Percentiles rank a stretch among this genome's conserved stretches.
Conservation (phyloP, 2,797 vertebrate genomes). For the Acropternis orthonyx region DNA sequence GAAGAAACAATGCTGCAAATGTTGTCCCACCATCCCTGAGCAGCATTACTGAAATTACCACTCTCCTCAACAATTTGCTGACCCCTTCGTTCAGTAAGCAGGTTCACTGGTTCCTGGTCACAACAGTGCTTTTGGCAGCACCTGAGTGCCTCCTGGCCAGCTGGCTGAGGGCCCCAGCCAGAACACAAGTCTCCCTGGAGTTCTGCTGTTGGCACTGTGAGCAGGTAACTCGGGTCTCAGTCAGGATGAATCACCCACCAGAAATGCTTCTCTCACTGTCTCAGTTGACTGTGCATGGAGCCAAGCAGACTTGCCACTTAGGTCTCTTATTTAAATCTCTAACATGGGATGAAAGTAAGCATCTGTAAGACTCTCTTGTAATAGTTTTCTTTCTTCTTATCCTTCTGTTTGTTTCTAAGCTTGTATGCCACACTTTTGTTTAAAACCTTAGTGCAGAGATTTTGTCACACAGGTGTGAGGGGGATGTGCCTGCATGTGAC, state of each 20-base stretch:
- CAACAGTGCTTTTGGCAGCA: not conserved
- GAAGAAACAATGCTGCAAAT: not conserved
- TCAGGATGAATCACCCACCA: slow-evolving; percentile 1
- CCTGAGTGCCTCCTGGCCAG: not conserved
- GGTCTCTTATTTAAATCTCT: not conserved
- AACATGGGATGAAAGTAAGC: not conserved
- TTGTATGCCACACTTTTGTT: not conserved
- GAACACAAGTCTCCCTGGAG: not conserved
- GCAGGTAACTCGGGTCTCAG: not conserved
- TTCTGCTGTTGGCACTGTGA: not conserved
- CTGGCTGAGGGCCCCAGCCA: not conserved
- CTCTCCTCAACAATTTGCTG: not conserved
- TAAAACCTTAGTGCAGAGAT: not conserved
- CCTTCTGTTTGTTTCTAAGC: not conserved
- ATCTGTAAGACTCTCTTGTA: not conserved
- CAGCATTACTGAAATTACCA: not conserved
- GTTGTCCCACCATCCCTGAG: not conserved
- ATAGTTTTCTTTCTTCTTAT: not conserved
- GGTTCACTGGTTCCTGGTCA: not conserved
- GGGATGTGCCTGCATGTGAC: not conserved
- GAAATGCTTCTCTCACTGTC: not conserved
- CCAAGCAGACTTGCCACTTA: not conserved
- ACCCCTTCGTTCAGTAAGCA: not conserved
- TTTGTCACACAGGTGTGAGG: not conserved
- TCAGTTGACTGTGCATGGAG: not conserved